A percentile compares a stretch with the other conserved stretches of the same genome.
Evolutionary conservation across 2,113 vertebrate species (phyloP).

Genomic region (Tonatia bakeri): DNA sequence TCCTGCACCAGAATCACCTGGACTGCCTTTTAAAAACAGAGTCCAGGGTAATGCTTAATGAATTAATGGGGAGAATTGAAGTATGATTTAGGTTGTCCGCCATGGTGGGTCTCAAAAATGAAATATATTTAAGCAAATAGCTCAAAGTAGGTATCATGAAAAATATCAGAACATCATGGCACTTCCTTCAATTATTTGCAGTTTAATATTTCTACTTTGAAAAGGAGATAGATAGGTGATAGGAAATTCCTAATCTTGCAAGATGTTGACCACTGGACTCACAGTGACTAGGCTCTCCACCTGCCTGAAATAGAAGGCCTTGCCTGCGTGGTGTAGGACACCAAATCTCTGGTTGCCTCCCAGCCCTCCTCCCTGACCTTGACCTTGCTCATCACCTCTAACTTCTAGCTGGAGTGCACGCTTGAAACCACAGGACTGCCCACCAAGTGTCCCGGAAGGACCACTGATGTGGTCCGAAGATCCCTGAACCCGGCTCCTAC

Average conservation of each 20-base stretch:
- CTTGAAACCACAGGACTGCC: background rate
- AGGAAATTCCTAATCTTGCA: background rate
- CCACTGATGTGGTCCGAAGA: background rate
- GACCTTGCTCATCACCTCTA: background rate
- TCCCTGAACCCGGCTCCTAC: background rate
- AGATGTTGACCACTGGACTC: background rate
- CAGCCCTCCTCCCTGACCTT: background rate
- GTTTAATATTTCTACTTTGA: slow-evolving; percentile 19
- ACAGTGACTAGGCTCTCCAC: background rate
- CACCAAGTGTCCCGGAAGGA: background rate
- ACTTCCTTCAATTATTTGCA: background rate
- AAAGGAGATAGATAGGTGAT: background rate
- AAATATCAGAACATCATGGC: background rate
- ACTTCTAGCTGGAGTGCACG: background rate
- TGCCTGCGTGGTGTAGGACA: background rate
- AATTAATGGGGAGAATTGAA: background rate
- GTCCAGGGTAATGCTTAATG: background rate
- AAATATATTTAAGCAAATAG: slow-evolving; percentile 19
- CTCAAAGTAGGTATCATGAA: background rate
- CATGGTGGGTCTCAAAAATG: background rate
- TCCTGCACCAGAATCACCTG: background rate
- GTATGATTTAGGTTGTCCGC: background rate
- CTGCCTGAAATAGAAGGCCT: background rate
- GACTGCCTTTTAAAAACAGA: background rate
- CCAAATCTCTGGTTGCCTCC: background rate